A percentile compares a stretch with the other conserved stretches of the same genome.
Conservation (phyloP, 2,797 vertebrate genomes). For the Uromys caudimaculatus region DNA sequence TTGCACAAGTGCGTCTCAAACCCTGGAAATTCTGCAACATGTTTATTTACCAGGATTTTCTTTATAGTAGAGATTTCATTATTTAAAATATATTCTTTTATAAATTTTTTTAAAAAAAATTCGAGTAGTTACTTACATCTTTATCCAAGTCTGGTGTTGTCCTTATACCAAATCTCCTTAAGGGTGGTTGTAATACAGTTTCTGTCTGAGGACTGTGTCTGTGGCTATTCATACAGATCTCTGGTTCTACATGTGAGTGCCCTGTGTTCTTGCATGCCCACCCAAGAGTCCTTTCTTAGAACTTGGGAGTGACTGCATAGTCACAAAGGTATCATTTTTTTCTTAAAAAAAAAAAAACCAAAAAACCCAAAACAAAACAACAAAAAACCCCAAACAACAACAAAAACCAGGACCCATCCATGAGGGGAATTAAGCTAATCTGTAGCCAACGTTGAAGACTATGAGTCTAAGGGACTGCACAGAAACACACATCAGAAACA, state of each 20-base stretch:
- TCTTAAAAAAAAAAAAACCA: slow-evolving; percentile 2
- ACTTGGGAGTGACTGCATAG: not conserved
- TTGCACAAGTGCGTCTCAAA: not conserved
- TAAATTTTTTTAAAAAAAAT: not conserved
- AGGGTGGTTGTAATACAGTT: not conserved
- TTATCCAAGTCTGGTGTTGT: not conserved
- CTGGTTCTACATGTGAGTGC: not conserved
- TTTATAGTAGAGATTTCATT: not conserved
- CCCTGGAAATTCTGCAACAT: not conserved
- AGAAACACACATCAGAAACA: slow-evolving; percentile 45
- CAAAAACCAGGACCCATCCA: not conserved
- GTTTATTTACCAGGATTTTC: not conserved
- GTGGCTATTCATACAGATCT: not conserved
- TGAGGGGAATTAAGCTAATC: slow-evolving; percentile 7
- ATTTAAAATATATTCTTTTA: slow-evolving; percentile 1
- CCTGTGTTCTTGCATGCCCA: slow-evolving; percentile 20
- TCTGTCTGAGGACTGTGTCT: not conserved
- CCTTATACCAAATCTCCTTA: not conserved
- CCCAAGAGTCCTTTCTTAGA: not conserved
- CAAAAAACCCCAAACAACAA: not conserved
- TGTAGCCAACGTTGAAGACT: slow-evolving; percentile 28
- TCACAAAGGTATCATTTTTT: not conserved
- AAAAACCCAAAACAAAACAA: too few species aligned
- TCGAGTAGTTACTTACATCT: not conserved
- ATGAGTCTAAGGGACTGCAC: not conserved